Conservation (phyloP, 2,888 invertebrate genomes). For the Eledona agricola region DNA sequence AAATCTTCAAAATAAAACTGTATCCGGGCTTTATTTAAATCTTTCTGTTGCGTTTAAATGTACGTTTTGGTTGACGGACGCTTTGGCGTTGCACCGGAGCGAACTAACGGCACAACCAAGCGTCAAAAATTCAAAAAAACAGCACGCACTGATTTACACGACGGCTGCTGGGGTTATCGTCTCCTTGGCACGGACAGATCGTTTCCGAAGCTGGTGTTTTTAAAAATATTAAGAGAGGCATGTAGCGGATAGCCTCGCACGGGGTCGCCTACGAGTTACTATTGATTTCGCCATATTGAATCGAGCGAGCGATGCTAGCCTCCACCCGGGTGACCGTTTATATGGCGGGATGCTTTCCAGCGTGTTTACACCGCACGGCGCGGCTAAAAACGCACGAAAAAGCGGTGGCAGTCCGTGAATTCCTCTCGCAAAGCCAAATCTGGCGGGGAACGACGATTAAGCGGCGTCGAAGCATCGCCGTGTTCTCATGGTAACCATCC, state of each 20-base stretch:
- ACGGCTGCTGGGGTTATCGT: constrained; percentile 4
- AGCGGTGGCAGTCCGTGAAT: constrained; percentile 9
- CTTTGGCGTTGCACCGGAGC: too few relatives aligned
- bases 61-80: too few relatives aligned
- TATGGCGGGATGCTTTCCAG: constrained; percentile 58
- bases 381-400: constrained; percentile 10
- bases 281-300: constrained; percentile 58
- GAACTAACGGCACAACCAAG: too few relatives aligned
- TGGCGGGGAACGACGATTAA: background rate
- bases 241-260: constrained; percentile 42
- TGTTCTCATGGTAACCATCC: constrained; percentile 55
- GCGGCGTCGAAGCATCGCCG: background rate
- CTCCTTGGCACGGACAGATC: background rate
- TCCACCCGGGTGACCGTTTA: constrained; percentile 53
- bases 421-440: background rate
- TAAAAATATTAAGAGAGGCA: constrained; percentile 31
- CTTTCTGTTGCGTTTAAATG: too few relatives aligned
- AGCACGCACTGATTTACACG: background rate
- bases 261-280: constrained; percentile 41
- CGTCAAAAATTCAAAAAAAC: background rate
- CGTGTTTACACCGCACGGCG: constrained; percentile 52
- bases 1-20: too few relatives aligned
- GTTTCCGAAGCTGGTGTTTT: constrained; percentile 29
- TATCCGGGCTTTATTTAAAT: too few relatives aligned
- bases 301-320: constrained; percentile 55